A percentile compares a stretch with the other conserved stretches of the same genome.
These are phyloP conservation scores for Drosophila grimshawi DNA, from an alignment of 1,140 invertebrate species.

Conservation along the genomic window DNA sequence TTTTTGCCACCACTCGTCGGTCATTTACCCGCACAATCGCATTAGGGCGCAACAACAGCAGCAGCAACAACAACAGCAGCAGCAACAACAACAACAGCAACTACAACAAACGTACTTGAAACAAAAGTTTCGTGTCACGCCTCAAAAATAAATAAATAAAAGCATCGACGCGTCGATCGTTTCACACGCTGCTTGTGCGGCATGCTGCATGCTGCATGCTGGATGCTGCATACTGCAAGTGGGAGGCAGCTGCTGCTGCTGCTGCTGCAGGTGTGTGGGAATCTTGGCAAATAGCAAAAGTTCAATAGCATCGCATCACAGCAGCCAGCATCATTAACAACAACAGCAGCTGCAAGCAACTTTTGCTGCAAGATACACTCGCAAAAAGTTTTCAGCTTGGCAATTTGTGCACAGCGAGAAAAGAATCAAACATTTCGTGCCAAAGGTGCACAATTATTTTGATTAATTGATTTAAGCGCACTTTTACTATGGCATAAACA, in stretches of 20 bases:
- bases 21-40: constrained; percentile 64
- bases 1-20: constrained; percentile 64
- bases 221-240: constrained; percentile 1
- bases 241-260: constrained; percentile 6
- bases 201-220: constrained; percentile 56
- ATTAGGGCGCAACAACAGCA: constrained; percentile 49
- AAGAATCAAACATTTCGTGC: neutral
- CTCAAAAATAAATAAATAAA: constrained; percentile 44
- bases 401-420: constrained; percentile 2
- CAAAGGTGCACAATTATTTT: neutral
- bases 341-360: constrained; percentile 24
- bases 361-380: constrained; percentile 9
- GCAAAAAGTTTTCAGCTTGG: neutral
- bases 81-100: constrained; percentile 5
- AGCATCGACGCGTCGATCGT: constrained; percentile 49
- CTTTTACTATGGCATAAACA: neutral
- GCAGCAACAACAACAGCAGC: constrained; percentile 13
- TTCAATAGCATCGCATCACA: constrained; percentile 72
- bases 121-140: constrained; percentile 67
- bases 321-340: constrained; percentile 21
- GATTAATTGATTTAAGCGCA: neutral
- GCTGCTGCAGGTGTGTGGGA: constrained; percentile 70
- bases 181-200: constrained; percentile 65
- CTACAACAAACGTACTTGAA: constrained; percentile 35
- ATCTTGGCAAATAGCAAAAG: constrained; percentile 79